Percentiles rank a stretch among this genome's conserved stretches.
Conservation (phyloP, 2,888 invertebrate species). For the Polydrusus pterygomalis region DNA sequence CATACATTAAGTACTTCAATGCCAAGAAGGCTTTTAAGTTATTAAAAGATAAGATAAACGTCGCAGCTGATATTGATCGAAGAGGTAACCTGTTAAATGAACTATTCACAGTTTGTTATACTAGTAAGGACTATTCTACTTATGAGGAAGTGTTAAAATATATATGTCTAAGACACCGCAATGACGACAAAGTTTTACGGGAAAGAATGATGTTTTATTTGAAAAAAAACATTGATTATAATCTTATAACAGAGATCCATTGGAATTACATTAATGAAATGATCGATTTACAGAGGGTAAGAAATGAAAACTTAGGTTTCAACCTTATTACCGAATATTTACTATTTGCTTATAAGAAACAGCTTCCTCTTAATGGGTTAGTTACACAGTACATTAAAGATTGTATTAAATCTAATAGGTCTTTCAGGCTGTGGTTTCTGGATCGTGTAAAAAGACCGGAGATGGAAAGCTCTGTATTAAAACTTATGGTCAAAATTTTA, state of each 20-base stretch:
- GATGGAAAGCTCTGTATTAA: background rate
- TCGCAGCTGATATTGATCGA: conserved; percentile 53
- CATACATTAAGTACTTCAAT: conserved; percentile 53
- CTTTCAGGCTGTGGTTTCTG: background rate
- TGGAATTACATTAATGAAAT: conserved; percentile 59
- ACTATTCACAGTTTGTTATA: conserved; percentile 54
- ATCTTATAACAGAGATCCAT: conserved; percentile 52
- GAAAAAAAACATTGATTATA: conserved; percentile 34
- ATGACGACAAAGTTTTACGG: conserved; percentile 44
- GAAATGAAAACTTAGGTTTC: conserved; percentile 32
- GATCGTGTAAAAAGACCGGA: background rate
- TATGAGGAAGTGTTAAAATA: conserved; percentile 58
- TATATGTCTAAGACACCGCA: conserved; percentile 58
- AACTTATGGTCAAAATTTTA: background rate
- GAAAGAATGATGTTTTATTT: conserved; percentile 38
- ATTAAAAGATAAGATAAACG: conserved; percentile 59
- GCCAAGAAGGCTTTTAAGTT: conserved; percentile 52
- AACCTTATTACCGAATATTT: conserved; percentile 44
- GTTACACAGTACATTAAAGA: conserved; percentile 49
- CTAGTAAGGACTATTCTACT: conserved; percentile 55
- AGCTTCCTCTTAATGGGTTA: conserved; percentile 44
- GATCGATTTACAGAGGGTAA: conserved; percentile 50
- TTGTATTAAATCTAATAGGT: background rate
- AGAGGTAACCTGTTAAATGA: conserved; percentile 50
- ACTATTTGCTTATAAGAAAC: conserved; percentile 52